Percentiles rank a stretch among this genome's conserved stretches.
Evolutionary conservation across 2,888 invertebrate species (phyloP).

Genomic region (Acanthosepion lycidas): DNA sequence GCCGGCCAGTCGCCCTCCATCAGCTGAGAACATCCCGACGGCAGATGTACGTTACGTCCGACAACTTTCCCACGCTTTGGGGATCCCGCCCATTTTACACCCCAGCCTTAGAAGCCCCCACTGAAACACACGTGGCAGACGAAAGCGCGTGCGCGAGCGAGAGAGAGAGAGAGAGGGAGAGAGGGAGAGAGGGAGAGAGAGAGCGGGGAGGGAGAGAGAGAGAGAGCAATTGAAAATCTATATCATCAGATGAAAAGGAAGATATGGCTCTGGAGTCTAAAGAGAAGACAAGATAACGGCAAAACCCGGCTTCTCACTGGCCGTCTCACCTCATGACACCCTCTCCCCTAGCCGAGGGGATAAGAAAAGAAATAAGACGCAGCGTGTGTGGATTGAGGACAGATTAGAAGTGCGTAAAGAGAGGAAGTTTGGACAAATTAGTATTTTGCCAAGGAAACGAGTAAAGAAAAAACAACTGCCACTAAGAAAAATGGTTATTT

Average conservation of each 20-base stretch:
- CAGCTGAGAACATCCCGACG: conserved; percentile 5
- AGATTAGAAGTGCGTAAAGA: neutral
- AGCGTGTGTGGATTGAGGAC: neutral
- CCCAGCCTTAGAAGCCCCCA: neutral
- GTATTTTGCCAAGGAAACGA: neutral
- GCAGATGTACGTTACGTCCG: neutral
- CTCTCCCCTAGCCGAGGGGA: neutral
- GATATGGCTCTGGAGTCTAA: neutral
- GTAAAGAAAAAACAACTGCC: neutral
- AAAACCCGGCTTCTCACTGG: neutral
- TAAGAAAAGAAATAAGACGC: neutral
- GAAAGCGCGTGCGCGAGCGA: neutral
- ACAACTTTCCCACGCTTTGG: neutral
- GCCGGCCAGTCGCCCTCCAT: conserved; percentile 23
- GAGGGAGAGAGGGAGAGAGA: neutral
- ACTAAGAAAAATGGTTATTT: neutral
- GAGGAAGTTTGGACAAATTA: neutral
- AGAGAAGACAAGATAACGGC: neutral
- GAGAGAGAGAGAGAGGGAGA: neutral
- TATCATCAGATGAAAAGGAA: neutral
- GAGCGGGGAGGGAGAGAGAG: neutral
- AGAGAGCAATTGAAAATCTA: neutral
- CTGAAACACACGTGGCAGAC: neutral
- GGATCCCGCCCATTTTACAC: neutral
- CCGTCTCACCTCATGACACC: too few species aligned